Evolutionary conservation across 2,888 invertebrate species (phyloP), one percentile per base, ranked within the genome.

Genomic region (Ennomos erosarius): DNA sequence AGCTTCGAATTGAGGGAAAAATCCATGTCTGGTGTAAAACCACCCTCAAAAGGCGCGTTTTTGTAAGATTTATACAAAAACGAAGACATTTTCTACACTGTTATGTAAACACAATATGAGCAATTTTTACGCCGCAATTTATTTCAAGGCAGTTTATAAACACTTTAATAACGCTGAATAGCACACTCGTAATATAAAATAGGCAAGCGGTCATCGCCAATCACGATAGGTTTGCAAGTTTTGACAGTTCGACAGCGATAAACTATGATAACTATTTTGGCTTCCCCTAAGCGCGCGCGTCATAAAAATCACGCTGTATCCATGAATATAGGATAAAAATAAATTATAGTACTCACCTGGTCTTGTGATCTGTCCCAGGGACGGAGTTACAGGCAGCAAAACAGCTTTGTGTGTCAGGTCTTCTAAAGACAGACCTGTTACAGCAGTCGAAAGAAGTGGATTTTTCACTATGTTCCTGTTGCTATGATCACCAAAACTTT

Each of bases 361-460:
- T 78, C 81, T 77, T 74, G 80, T 75, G 77, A 80, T 80, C 79
- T 82, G 74, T 72, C 79, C 88, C 81, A 87, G 86, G 76, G 76
- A 81, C 61, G 82, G 84, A 61, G 85, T 79, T 70, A 95, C 95
- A 73, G 96, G 96, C 78, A 96, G 89, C 74, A 96, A 87, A 62
- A 96, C 88, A 58, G 95, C 94, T 85, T 95, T 95, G 79, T 95
- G 94, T 67, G 95, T 93, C 88, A 95, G 95, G 85, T 96, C 96
- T 71, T 96, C 96, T 55, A 95, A 93, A 10, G 95, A 95, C 69
- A 95, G 93, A 53, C 95, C 95, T 68, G 94, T 95, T 65, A 96
- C 95, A 60, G 96, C 95, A 54, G 94, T 95, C 71, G 95, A 95
- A 64, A 97, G 91, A 72, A 96, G 91, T 35, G 96, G 95, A 87